Conservation (phyloP, 2,797 vertebrate genomes). For the Cryptoblepharus egeriae region DNA sequence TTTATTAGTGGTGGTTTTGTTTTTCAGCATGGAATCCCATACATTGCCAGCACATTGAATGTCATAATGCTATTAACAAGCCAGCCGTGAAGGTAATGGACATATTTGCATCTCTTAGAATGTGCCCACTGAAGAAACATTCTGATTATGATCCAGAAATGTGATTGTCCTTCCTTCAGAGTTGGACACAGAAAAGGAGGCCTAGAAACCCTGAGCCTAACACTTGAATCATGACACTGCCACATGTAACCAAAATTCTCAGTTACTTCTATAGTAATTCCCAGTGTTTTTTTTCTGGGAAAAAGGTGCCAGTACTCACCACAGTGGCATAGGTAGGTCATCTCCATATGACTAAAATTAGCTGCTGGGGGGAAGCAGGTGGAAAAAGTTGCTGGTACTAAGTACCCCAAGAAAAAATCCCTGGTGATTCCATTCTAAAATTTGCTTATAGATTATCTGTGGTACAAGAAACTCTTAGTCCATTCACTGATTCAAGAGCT, state of each 20-base stretch:
- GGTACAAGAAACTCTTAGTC: neutral
- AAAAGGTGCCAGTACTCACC: too few species aligned
- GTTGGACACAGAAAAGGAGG: slow-evolving; percentile 2
- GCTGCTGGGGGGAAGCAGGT: too few species aligned
- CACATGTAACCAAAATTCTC: neutral
- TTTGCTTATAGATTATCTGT: neutral
- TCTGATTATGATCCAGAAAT: neutral
- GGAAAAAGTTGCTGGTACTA: too few species aligned
- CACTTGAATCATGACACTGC: neutral
- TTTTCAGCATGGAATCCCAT: slow-evolving; percentile 98
- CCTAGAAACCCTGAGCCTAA: neutral
- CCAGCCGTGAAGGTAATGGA: slow-evolving; percentile 96
- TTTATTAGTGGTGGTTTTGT: slow-evolving; percentile 66
- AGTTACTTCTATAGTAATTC: too few species aligned
- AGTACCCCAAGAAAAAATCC: too few species aligned
- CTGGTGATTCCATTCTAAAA: neutral
- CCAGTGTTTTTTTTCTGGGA: too few species aligned
- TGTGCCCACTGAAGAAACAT: neutral
- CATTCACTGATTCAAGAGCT: neutral
- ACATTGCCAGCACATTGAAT: slow-evolving; percentile 98
- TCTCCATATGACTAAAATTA: too few species aligned
- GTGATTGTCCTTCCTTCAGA: neutral
- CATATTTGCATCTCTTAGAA: neutral
- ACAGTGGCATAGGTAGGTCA: too few species aligned
- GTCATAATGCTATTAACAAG: slow-evolving; percentile 98